Conservation (phyloP, 2,113 vertebrate species). For the Elephas maximus region DNA sequence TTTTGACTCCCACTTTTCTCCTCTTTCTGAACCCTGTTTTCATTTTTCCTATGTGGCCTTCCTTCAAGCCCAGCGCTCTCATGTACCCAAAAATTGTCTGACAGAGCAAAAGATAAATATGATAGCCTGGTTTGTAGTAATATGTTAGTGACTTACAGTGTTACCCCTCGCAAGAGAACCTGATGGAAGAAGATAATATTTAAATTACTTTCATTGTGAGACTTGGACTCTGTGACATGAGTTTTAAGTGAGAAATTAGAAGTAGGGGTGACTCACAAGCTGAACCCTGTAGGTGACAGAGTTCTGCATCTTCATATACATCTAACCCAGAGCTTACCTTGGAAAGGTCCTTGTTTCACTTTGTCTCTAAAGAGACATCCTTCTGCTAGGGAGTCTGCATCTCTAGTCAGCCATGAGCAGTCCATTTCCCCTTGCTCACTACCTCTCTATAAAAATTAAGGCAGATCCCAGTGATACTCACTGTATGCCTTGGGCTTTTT, state of each 20-base stretch:
- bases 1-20: not conserved
- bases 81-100: not conserved
- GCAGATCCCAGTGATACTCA: not conserved
- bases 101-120: not conserved
- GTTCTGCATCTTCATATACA: not conserved
- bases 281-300: not conserved
- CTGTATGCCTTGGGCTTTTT: not conserved
- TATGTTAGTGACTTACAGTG: not conserved
- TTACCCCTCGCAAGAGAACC: constrained; percentile 41
- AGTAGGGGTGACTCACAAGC: not conserved
- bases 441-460: constrained; percentile 35
- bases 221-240: not conserved
- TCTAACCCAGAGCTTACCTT: constrained; percentile 29
- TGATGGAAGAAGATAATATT: constrained; percentile 52
- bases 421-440: not conserved
- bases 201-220: constrained; percentile 10
- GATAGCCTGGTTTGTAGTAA: not conserved
- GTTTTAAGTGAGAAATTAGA: not conserved
- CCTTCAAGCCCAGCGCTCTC: constrained; percentile 25
- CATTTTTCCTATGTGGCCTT: not conserved
- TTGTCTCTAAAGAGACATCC: not conserved
- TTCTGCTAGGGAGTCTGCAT: not conserved
- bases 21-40: not conserved
- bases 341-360: constrained; percentile 2
- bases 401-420: not conserved